Evolutionary conservation across 2,113 vertebrate species (phyloP).

Genomic region (Plecturocebus donacophilus): DNA sequence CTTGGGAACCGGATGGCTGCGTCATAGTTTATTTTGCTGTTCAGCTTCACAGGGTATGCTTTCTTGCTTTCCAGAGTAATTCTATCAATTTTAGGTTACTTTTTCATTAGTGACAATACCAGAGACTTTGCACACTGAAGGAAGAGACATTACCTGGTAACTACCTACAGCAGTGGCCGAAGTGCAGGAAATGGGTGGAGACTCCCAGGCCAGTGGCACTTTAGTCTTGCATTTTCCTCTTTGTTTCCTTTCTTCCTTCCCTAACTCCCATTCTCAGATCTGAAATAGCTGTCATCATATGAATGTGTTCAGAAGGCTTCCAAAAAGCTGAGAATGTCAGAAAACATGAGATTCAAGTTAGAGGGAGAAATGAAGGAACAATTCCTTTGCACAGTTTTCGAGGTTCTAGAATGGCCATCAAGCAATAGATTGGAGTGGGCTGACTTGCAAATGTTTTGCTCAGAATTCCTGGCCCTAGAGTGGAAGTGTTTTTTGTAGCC

Average conservation of each 20-base stretch:
- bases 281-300: not conserved
- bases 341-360: not conserved
- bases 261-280: not conserved
- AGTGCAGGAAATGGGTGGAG: not conserved
- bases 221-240: not conserved
- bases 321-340: not conserved
- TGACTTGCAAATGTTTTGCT: not conserved
- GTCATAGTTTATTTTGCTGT: not conserved
- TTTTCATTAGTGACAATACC: not conserved
- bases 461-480: not conserved
- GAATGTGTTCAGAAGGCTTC: not conserved
- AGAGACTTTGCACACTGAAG: not conserved
- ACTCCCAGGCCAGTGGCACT: not conserved
- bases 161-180: not conserved
- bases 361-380: not conserved
- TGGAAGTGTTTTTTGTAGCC: not conserved
- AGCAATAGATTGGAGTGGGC: rapidly evolving
- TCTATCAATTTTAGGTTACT: not conserved
- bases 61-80: not conserved
- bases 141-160: not conserved
- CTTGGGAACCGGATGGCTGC: not conserved
- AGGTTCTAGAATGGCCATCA: not conserved
- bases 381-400: not conserved
- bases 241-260: not conserved
- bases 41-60: not conserved